Base-by-base conservation (phyloP, 2,888 invertebrate genomes). In the Biston stratarius region DNA sequence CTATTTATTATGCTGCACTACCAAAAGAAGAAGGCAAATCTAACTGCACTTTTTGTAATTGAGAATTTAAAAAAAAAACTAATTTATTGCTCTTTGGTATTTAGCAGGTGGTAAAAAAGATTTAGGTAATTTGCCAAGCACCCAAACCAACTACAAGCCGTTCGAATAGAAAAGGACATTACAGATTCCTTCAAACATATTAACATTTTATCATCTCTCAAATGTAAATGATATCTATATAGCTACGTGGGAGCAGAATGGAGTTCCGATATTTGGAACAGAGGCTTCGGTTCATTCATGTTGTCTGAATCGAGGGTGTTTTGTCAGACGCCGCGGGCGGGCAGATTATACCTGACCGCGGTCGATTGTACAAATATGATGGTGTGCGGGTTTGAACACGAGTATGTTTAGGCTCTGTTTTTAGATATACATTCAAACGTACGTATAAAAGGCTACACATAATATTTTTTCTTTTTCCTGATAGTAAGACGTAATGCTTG, bases 241-340 rank as follows among this genome's bases (percentile, higher is more conserved):
- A 38, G 1, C 38, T n/a, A 14, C 45, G 6, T 15, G 15, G 12
- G 24, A 15, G 11, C 9, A 14, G 40, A 45, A 15, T 38, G 6
- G 12, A 38, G 42, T 62, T 14, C n/a, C 40, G 42, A 62, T 62
- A 56, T 48, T 48, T 56, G 33, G 15, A 34, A 51, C 63, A 51
- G 48, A 48, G 51, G 49, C 36, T 45, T 57, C 33, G 40, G 64
- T 52, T 52, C 52, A 47, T 64, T 64, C 59, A 53, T 64, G 48
- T 53, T 15, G 59, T 24, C 36, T 14, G 38, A 44, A 57, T 58
- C 53, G 48, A 24, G 9, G 14, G n/a, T 12, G 52, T 64, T 60
- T 7, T 64, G 59, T 52, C 64, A 64, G 64, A 5, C 53, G 53
- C 38, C 47, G 47, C 51, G 40, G 57, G 42, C 10, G n/a, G 12